Evolutionary conservation across 53 echinoderm and acorn worm species (phyloP).

Genomic region (Echinarachnius parma): DNA sequence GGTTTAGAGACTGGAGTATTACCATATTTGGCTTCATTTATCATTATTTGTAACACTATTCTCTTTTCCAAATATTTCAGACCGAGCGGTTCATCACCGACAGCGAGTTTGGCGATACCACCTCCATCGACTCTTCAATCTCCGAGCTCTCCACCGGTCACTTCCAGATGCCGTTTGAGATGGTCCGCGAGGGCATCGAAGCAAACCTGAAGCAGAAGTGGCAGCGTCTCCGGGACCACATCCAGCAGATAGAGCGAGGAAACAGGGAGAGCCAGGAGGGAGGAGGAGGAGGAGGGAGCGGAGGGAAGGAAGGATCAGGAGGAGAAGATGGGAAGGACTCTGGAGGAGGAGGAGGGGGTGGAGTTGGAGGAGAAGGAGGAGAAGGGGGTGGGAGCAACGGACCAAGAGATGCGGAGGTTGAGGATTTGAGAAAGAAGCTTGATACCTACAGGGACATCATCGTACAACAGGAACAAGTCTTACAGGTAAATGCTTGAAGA

Average conservation of each 20-base stretch:
- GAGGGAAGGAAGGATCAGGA: conserved; percentile 2
- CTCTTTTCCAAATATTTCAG: too few species aligned
- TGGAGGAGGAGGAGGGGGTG: conserved; percentile 25
- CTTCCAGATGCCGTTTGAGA: conserved; percentile 98
- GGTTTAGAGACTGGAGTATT: too few species aligned
- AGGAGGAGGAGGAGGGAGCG: conserved; percentile 28
- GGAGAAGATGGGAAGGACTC: conserved; percentile 24
- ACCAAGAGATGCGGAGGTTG: conserved; percentile 64
- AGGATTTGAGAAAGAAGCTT: conserved; percentile 66
- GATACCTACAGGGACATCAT: conserved; percentile 80
- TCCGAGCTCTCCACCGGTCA: conserved; percentile 89
- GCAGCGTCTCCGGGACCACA: conserved; percentile 79
- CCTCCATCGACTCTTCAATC: conserved; percentile 71
- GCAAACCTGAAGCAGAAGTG: conserved; percentile 81
- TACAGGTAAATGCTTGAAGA: too few species aligned
- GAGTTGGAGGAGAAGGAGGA: too few species aligned
- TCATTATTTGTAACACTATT: too few species aligned
- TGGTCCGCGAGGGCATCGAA: conserved; percentile 97
- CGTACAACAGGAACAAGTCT: conserved; percentile 92
- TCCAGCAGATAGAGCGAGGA: conserved; percentile 85
- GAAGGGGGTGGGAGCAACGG: too few species aligned
- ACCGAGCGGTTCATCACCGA: conserved; percentile 35
- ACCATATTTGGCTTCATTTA: too few species aligned
- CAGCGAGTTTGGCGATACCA: conserved; percentile 63
- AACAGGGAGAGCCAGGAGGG: conserved; percentile 63